Evolutionary conservation across 2,797 vertebrate species (phyloP), one percentile per base, ranked within the genome.

Genomic region (Channallabes apus): DNA sequence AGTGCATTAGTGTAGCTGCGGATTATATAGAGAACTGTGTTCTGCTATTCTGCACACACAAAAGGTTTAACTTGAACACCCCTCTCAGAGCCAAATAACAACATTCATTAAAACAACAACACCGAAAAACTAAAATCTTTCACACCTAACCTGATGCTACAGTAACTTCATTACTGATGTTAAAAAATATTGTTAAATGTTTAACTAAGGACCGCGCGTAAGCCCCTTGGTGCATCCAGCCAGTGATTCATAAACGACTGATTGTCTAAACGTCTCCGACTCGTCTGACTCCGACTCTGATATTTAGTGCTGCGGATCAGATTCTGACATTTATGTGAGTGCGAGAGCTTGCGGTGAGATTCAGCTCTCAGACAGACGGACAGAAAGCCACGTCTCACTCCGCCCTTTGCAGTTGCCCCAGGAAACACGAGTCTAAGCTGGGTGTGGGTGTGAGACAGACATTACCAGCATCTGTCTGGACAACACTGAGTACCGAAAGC

Each of bases 321-420:
- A 88, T 35, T 46, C 62, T 85, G 86, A 86, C 86, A 78, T 88
- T 89, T 83, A 77, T 78, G 86, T 68, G 83, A 87, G 84, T 59
- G 84, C 29, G 72, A 61, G 81, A 72, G 84, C 80, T 82, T 85
- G 80, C 64, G 65, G 69, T 84, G 88, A 77, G 56, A 77, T 80
- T 89, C 54, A 18, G 29, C 65, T 64, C 81, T 18, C 35, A 75
- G 71, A 41, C 38, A 82, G 38, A 75, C 46, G 41, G 32, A 32
- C 8, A 54, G 41, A 81, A 61, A 27, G 18, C 12, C n/a, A 27
- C 29, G n/a, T 24, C 68, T 61, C 35, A 41, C 17, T 29, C 69
- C 62, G 54, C 81, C 54, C 14, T 77, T 76, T 77, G 64, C 59
- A 64, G 15, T 18, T 20, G 82, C 82, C 61, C 32, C 18, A 65